Evolutionary conservation across 2,888 invertebrate species (phyloP), one percentile per base, ranked within the genome.

Genomic region (Agonopterix arenella): DNA sequence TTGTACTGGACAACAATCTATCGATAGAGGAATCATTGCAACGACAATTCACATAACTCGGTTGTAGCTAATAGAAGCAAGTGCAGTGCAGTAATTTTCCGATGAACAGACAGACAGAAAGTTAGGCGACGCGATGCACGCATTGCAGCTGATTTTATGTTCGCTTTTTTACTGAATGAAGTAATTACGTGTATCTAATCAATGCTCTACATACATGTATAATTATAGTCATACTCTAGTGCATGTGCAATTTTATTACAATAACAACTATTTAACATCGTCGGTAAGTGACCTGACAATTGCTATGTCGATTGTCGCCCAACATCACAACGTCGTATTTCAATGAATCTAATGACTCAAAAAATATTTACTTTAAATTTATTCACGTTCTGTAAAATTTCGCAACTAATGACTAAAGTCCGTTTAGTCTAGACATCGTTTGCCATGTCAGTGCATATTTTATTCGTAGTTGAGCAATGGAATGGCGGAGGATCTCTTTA

Each of bases 141-240:
- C 56, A 54, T 50, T 49, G 62, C 59, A 59, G 55, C 52, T 59
- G 56, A 58, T 60, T 57, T 55, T 54, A 54, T 52, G 49, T 51
- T 56, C 56, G 56, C 57, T 56, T 60, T 59, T 48, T 47, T 50
- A n/a, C 40, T 50, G 38, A 41, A 28, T 28, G 16, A 49, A 40
- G 38, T 52, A 47, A 53, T 53, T 51, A 49, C 28, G 36, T 37
- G 40, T 55, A 46, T 51, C 42, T 51, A 54, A 54, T 50, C 47
- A 49, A 11, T 45, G 28, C 16, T 45, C 28, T 41, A 40, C 36
- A 28, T 49, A 16, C 45, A 36, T 36, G 45, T 45, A 45, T 36
- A 37, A 28, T 28, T 28, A 7, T 28, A 5, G 28, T 28, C 28
- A 28, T 28, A 28, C 7, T 0, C 28, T 28, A 28, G 28, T 28